Evolutionary conservation across 1,140 invertebrate species (phyloP).

Genomic region (Babylonia areolata): DNA sequence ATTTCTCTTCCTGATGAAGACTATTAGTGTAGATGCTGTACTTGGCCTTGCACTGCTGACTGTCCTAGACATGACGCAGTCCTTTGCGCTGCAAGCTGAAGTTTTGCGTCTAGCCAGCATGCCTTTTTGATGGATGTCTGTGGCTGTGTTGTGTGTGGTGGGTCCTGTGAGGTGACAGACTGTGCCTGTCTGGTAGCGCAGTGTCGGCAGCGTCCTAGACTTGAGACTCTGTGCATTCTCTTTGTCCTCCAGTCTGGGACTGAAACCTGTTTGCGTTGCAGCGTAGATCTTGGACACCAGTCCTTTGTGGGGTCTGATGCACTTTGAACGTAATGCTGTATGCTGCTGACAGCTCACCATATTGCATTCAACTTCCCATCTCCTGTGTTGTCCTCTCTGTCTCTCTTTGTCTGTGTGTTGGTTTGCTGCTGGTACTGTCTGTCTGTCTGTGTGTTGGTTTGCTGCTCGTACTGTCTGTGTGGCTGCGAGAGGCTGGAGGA

Average conservation of each 20-base stretch:
- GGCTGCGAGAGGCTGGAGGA: not conserved
- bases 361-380: not conserved
- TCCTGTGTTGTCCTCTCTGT: not conserved
- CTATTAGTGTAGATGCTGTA: not conserved
- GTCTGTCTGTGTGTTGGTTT: not conserved
- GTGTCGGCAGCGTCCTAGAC: slow-evolving; percentile 3
- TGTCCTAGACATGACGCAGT: not conserved
- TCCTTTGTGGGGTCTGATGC: not conserved
- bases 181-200: not conserved
- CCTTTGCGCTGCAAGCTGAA: slow-evolving; percentile 28
- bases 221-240: not conserved
- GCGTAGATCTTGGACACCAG: slow-evolving; percentile 1
- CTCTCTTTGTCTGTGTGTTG: not conserved
- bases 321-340: not conserved
- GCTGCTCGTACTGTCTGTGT: not conserved
- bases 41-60: slow-evolving; percentile 8
- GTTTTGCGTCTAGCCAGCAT: slow-evolving; percentile 33
- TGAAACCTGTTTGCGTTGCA: not conserved
- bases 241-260: not conserved
- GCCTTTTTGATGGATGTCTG: slow-evolving; percentile 20
- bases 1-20: not conserved
- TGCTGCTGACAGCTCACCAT: not conserved
- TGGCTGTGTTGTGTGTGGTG: slow-evolving; percentile 13
- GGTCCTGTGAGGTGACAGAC: not conserved
- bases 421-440: not conserved